Base-by-base conservation (phyloP, 2,888 invertebrate genomes). In the Cerceris rybyensis region DNA sequence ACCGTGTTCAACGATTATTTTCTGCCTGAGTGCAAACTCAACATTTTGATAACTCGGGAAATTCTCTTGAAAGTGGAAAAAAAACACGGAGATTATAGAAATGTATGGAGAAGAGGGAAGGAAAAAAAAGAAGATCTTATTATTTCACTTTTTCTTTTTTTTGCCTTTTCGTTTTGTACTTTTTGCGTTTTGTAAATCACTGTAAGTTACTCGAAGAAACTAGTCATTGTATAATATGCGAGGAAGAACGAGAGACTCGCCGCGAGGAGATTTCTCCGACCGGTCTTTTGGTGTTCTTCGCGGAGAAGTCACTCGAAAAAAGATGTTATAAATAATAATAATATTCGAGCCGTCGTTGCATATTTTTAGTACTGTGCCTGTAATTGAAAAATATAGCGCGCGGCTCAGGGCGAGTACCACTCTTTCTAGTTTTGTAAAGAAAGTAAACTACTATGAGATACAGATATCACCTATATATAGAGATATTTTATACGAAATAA, bases 401-500 rank as follows among this genome's bases (percentile, higher is more conserved):
- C 75, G 82, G 84, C 85, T 88, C 89, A 76, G 84, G 85, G 84
- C 87, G 88, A 88, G 86, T 88, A 87, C 81, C 87, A 86, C 83
- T 86, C 83, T 86, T 86, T 87, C 87, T 90, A 88, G 86, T 86
- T 90, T 82, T 90, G 88, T 90, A 90, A 89, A 90, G 86, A 90
- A 88, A 90, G 70, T 86, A 85, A 87, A 88, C 81, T 88, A 89
- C 85, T 90, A 88, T 81, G 85, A 87, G 80, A 89, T 75, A 89
- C 80, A 88, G 85, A 88, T 88, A 88, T 88, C 83, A 78, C 84
- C 77, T 88, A 89, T 86, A 87, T 88, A 90, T 86, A 89, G 77
- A 90, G 86, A 90, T 90, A 90, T 90, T 91, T 90, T 91, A 90
- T 90, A 90, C 84, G 84, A 89, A 89, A 90, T 90, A 89, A 89